Evolutionary conservation across 2,113 vertebrate genomes (phyloP).

Genomic region (Okapia johnstoni): DNA sequence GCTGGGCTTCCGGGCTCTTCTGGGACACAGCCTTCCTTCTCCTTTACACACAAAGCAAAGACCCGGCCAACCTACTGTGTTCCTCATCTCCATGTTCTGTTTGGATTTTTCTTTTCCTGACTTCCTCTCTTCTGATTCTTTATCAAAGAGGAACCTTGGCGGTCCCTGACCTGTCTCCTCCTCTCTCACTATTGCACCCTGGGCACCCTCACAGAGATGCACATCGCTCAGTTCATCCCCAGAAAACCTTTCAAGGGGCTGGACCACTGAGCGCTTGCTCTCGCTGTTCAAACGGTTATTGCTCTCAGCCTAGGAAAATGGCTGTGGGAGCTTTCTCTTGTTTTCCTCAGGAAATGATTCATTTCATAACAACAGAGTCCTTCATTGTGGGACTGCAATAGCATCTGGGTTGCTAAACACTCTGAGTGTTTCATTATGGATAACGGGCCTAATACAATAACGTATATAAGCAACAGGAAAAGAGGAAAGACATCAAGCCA

Average conservation of each 20-base stretch:
- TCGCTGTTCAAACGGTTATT: not conserved
- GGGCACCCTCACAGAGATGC: not conserved
- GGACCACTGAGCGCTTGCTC: not conserved
- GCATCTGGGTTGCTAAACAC: not conserved
- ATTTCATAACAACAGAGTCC: not conserved
- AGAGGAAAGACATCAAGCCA: not conserved
- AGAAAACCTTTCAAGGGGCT: not conserved
- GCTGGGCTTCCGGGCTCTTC: not conserved
- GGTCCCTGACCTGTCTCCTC: not conserved
- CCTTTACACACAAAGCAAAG: not conserved
- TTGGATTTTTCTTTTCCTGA: not conserved
- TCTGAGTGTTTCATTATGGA: not conserved
- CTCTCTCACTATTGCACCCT: not conserved
- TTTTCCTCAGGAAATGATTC: conserved; percentile 29
- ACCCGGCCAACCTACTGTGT: not conserved
- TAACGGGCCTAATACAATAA: not conserved
- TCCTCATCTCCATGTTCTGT: not conserved
- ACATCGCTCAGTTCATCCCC: not conserved
- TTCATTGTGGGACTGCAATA: not conserved
- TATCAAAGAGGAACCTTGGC: not conserved
- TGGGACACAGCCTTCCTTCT: not conserved
- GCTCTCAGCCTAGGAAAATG: not conserved
- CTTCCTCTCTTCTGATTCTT: not conserved
- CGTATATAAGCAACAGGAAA: not conserved
- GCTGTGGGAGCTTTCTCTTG: not conserved